Base-by-base conservation (phyloP, 2,888 invertebrate species). In the Pachycephus smyrnensis region DNA sequence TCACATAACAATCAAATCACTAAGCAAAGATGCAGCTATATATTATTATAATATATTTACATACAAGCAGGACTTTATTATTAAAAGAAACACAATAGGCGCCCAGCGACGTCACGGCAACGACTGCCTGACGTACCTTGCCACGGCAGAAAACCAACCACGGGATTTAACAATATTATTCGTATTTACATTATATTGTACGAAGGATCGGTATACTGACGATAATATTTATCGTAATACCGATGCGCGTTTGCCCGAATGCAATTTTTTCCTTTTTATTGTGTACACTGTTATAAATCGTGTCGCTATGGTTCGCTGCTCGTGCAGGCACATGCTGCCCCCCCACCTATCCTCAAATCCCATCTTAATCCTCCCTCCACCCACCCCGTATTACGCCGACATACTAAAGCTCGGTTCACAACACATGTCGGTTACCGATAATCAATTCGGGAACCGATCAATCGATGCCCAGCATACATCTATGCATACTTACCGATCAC, bases 41-140 rank as follows among this genome's bases (percentile, higher is more conserved):
- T 91, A 91, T 90, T 89, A 89, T 88, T 88, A 90, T 87, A 90
- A 90, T 90, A 90, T 91, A 90, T 91, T 91, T 91, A 91, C 90
- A 89, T 90, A 89, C 89, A 90, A 88, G 55, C 86, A 86, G 85
- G 82, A 55, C 55, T 55, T 55, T 55, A 55, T 55, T 55, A 55
- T 55, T 55, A 55, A 55, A 40, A 4, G 35, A 12, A 15, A 23
- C 55, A 55, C 55, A 9, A 23, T 55, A 55, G 55, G 55, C 55
- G 1, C 55, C 0, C 55, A 9, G 55, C 23, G 55, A 55, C 55
- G 23, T 55, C 55, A 55, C 55, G 55, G 55, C 55, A 55, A 55
- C 55, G 23, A 23, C 55, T 23, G 55, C 23, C 55, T 23, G 55
- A 55, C 55, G 55, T 23, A 0, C 0, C 55, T 2, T 23, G 23